These are phyloP conservation scores for Acanthaster planci DNA, from an alignment of 35 echinoderm and acorn worm species.

Conservation along the genomic window DNA sequence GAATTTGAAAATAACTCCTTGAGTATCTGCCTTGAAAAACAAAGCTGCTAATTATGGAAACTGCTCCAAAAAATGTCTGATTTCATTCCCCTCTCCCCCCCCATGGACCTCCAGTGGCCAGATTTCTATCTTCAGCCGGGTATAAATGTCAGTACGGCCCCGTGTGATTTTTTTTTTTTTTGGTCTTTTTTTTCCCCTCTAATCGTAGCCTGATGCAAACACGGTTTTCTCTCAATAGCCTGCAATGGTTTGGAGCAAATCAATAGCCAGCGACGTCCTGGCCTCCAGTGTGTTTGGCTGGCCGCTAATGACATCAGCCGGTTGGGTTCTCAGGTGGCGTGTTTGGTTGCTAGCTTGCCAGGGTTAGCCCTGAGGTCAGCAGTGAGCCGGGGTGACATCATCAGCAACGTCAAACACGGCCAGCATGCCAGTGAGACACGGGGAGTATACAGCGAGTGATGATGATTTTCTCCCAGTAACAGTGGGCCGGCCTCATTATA, in stretches of 20 bases:
- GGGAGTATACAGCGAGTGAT: neutral
- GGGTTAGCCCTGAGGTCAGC: neutral
- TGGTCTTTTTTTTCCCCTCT: too few species aligned
- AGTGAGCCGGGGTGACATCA: conserved; percentile 10
- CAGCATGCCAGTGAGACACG: neutral
- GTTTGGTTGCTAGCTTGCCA: conserved; percentile 38
- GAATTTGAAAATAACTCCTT: neutral
- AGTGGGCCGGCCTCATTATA: too few species aligned
- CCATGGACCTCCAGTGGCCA: neutral
- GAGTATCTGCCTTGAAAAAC: neutral
- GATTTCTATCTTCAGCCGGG: neutral
- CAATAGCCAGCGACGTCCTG: neutral
- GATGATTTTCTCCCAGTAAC: neutral
- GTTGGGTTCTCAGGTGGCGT: neutral
- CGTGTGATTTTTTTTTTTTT: neutral
- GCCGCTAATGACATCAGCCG: conserved; percentile 7
- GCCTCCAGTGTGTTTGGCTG: neutral
- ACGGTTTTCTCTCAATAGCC: neutral
- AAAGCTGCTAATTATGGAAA: conserved; percentile 10
- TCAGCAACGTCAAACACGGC: conserved; percentile 6
- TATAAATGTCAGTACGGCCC: neutral
- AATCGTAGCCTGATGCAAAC: neutral
- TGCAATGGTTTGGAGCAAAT: neutral
- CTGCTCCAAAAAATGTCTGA: neutral
- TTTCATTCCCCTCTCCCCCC: neutral